phyloP scores from a whole-genome alignment of 2,888 invertebrate genomes.

The Cylloceria caligata region DNA sequence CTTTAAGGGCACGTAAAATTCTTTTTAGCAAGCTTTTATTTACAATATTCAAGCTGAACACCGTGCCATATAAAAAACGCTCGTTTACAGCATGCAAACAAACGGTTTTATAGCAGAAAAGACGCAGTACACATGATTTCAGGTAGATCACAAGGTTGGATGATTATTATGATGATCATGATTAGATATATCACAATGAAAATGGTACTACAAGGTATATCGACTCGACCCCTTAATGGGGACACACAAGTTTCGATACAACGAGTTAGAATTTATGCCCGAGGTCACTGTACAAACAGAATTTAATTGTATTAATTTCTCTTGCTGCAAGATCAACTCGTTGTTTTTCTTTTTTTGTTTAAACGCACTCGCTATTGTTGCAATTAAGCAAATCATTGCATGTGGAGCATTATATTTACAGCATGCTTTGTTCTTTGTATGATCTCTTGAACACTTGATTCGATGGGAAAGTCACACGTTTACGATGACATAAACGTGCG shows the following conservation, averaged over 20 bases:
- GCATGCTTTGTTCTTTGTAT: neutral
- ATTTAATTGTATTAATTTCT: slow-evolving; percentile 13
- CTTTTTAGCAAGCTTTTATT: slow-evolving; percentile 13
- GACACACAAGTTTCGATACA: neutral
- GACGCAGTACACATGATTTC: neutral
- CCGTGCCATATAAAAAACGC: slow-evolving; percentile 48
- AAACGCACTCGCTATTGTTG: slow-evolving; percentile 2
- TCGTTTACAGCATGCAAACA: slow-evolving; percentile 69
- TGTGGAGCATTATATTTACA: slow-evolving; percentile 25
- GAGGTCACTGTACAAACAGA: slow-evolving; percentile 11
- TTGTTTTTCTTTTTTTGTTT: too few species aligned
- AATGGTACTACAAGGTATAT: neutral
- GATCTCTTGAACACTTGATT: slow-evolving; percentile 8
- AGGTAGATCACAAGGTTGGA: neutral
- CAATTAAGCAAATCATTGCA: slow-evolving; percentile 21
- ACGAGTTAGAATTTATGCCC: slow-evolving; percentile 13
- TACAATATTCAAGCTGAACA: slow-evolving; percentile 1
- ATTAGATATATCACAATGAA: neutral
- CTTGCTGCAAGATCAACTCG: too few species aligned
- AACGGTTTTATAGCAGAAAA: slow-evolving; percentile 58
- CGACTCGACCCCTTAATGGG: neutral
- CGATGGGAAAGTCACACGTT: slow-evolving; percentile 62
- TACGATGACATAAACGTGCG: slow-evolving; percentile 63
- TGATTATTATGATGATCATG: slow-evolving; percentile 2
- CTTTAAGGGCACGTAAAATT: neutral